Conservation (phyloP, 2,113 vertebrate genomes). For the Ailurus styani region DNA sequence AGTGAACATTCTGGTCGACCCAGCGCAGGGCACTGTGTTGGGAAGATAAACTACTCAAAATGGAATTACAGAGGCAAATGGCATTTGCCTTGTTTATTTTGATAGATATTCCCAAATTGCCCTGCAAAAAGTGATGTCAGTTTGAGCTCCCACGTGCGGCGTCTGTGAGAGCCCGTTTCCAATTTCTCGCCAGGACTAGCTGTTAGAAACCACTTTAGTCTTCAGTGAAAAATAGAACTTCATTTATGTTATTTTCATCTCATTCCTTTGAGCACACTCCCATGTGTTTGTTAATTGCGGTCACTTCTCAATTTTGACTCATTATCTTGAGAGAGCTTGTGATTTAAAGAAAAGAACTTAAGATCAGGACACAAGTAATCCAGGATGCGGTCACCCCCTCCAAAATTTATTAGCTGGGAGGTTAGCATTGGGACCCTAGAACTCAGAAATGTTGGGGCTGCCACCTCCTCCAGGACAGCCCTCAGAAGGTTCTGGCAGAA, state of each 20-base stretch:
- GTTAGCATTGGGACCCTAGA: background rate
- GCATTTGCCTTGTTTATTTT: background rate
- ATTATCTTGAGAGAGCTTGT: background rate
- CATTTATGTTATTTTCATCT: background rate
- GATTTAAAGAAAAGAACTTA: background rate
- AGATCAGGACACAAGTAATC: background rate
- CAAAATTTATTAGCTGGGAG: background rate
- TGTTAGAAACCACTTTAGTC: background rate
- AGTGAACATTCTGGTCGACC: background rate
- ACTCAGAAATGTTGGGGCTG: rapidly evolving
- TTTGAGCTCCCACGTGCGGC: background rate
- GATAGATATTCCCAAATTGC: background rate
- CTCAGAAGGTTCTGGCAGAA: background rate
- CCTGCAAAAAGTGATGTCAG: background rate
- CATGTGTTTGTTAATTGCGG: background rate
- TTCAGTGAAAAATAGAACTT: background rate
- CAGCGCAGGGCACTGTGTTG: background rate
- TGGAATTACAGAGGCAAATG: background rate
- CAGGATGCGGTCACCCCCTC: background rate
- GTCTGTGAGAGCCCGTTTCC: no score
- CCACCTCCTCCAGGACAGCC: rapidly evolving
- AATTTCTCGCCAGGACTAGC: background rate
- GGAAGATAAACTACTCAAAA: background rate
- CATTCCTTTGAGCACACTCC: background rate
- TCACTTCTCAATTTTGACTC: background rate